phyloP scores from a whole-genome alignment of 2,888 invertebrate species.

The Willowsia nigromaculata region DNA sequence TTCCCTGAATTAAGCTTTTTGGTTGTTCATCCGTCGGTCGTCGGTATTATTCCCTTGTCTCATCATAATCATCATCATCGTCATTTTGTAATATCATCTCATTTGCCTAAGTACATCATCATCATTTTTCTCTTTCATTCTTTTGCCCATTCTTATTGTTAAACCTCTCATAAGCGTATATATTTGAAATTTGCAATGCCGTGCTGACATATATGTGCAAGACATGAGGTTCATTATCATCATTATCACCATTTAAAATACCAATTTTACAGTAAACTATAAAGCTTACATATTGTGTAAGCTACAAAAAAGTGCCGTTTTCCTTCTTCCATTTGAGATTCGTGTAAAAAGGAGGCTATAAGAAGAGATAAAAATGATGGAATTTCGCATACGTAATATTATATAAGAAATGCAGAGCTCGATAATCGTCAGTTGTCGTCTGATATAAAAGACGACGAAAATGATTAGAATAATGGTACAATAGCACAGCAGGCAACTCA shows the following conservation, averaged over 20 bases:
- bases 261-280: neutral
- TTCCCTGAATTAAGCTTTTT: neutral
- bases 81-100: slow-evolving; percentile 18
- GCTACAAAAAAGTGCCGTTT: neutral
- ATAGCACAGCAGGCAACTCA: slow-evolving; percentile 39
- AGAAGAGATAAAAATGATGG: neutral
- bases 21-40: neutral
- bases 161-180: too few species aligned
- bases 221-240: neutral
- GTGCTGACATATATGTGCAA: neutral
- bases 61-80: neutral
- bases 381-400: neutral
- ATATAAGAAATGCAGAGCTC: neutral
- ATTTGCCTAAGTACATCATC: slow-evolving; percentile 53
- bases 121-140: slow-evolving; percentile 11
- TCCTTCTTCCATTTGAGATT: neutral
- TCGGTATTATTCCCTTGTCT: neutral
- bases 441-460: neutral
- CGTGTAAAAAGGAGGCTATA: neutral
- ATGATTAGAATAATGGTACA: slow-evolving; percentile 31
- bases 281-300: neutral
- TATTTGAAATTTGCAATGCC: neutral
- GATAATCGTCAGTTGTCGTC: neutral
- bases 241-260: neutral
- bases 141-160: neutral